A percentile compares a stretch with the other conserved stretches of the same genome.
phyloP scores from a whole-genome alignment of 2,888 invertebrate genomes.

The Scaptodrosophila latifasciaeformis region DNA sequence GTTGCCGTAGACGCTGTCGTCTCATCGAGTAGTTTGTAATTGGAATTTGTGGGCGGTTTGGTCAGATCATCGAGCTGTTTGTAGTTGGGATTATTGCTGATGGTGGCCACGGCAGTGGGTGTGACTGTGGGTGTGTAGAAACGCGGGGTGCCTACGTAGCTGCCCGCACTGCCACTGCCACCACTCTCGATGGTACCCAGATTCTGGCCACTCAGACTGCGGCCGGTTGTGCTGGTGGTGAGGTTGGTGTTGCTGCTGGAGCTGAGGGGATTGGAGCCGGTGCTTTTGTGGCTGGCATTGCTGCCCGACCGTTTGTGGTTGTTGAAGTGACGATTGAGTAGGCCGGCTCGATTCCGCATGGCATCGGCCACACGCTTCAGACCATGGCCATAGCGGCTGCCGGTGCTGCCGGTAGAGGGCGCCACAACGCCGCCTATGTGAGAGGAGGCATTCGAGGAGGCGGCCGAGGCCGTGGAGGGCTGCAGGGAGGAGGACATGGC shows the following conservation, averaged over 20 bases:
- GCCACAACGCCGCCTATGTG: constrained; percentile 36
- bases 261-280: constrained; percentile 61
- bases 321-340: constrained; percentile 63
- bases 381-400: constrained; percentile 55
- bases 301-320: constrained; percentile 70
- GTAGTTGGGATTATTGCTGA: constrained; percentile 70
- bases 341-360: constrained; percentile 35
- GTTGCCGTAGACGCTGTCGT: constrained; percentile 33
- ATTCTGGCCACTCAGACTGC: constrained; percentile 40
- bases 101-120: constrained; percentile 25
- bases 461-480: constrained; percentile 66
- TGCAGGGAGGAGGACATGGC: constrained; percentile 54
- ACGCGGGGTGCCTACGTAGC: constrained; percentile 59
- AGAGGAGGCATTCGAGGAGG: constrained; percentile 69
- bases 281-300: constrained; percentile 68
- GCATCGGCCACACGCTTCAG: constrained; percentile 67
- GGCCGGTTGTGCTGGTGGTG: constrained; percentile 45
- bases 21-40: constrained; percentile 56
- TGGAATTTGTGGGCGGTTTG: constrained; percentile 15
- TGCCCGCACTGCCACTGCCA: constrained; percentile 69
- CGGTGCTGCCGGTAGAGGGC: constrained; percentile 37
- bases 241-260: constrained; percentile 66
- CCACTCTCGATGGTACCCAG: constrained; percentile 59
- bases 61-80: constrained; percentile 62
- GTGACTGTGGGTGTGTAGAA: constrained; percentile 53